Evolutionary conservation across 2,113 vertebrate species (phyloP).

Genomic region (Hyperoodon ampullatus): DNA sequence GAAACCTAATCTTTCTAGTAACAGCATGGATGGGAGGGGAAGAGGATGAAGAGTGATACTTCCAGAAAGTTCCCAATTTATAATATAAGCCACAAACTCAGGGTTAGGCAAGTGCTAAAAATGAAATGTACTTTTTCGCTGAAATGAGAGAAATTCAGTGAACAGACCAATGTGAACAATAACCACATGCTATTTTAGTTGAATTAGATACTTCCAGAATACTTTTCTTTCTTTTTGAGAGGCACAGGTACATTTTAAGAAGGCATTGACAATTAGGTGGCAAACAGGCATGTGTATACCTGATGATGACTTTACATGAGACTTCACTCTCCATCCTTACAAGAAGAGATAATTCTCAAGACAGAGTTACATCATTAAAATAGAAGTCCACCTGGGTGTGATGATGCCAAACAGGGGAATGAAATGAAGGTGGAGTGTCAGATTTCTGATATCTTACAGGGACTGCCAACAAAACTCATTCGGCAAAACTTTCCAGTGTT

Average conservation of each 20-base stretch:
- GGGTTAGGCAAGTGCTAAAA: not conserved
- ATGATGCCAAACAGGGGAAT: not conserved
- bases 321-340: not conserved
- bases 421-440: not conserved
- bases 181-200: not conserved
- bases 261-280: not conserved
- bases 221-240: constrained; percentile 4
- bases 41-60: not conserved
- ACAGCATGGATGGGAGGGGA: not conserved
- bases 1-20: not conserved
- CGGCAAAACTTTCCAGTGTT: not conserved
- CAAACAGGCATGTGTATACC: not conserved
- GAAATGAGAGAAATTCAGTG: not conserved
- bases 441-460: not conserved
- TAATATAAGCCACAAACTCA: not conserved
- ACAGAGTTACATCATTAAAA: not conserved
- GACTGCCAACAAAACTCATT: not conserved
- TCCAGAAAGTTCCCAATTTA: not conserved
- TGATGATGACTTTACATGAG: not conserved
- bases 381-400: not conserved
- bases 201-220: not conserved
- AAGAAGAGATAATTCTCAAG: not conserved
- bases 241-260: not conserved
- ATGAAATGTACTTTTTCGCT: not conserved
- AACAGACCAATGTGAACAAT: not conserved